These are phyloP conservation scores for Antheraea mylitta DNA, from an alignment of 1,140 invertebrate genomes.

Conservation along the genomic window DNA sequence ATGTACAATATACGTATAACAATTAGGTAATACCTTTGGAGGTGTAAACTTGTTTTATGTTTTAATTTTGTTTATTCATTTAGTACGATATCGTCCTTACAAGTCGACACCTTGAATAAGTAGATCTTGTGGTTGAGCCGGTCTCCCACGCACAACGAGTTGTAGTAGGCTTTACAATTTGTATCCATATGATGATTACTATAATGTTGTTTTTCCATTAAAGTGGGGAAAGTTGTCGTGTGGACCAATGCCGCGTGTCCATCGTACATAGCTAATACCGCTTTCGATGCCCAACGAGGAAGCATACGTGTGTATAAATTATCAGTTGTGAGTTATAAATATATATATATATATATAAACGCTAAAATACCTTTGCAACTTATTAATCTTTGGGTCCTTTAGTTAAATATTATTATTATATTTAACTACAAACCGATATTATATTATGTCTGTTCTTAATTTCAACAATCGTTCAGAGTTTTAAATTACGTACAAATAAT, in stretches of 20 bases:
- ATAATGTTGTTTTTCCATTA: slow-evolving; percentile 67
- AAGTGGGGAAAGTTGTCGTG: slow-evolving; percentile 65
- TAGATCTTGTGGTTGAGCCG: slow-evolving; percentile 31
- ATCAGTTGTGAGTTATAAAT: slow-evolving; percentile 2
- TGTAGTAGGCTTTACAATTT: slow-evolving; percentile 48
- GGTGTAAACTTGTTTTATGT: slow-evolving; percentile 8
- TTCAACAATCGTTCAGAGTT: too few relatives aligned
- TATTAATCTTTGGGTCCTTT: too few relatives aligned
- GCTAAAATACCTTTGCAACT: too few relatives aligned
- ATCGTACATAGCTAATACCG: slow-evolving; percentile 63
- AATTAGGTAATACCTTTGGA: too few relatives aligned
- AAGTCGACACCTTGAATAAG: slow-evolving; percentile 12
- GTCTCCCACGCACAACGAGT: slow-evolving; percentile 27
- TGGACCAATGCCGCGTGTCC: slow-evolving; percentile 48
- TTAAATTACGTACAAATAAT: too few relatives aligned
- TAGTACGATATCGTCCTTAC: slow-evolving; percentile 25
- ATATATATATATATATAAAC: background rate
- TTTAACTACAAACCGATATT: too few relatives aligned
- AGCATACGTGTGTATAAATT: slow-evolving; percentile 35
- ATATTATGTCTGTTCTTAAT: too few relatives aligned
- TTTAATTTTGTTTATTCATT: slow-evolving; percentile 12
- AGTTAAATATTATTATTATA: too few relatives aligned
- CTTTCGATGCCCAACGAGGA: slow-evolving; percentile 68
- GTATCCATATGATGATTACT: slow-evolving; percentile 46
- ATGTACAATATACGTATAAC: too few relatives aligned